Evolutionary conservation across 1,140 invertebrate genomes (phyloP).

Genomic region (Aphis craccivora): DNA sequence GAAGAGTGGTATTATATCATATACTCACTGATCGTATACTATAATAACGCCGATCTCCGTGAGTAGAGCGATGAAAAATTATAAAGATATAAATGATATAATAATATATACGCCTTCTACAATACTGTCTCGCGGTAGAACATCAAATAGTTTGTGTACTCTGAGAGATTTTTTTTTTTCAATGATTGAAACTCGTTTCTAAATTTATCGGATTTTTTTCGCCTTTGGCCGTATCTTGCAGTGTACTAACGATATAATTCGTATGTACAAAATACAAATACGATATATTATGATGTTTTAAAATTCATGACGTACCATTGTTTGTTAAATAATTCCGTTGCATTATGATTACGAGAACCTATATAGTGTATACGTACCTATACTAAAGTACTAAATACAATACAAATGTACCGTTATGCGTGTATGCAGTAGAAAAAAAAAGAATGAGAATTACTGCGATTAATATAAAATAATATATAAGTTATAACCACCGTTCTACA

Average conservation of each 20-base stretch:
- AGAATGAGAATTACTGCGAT: background rate
- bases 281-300: background rate
- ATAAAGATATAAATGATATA: background rate
- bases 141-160: background rate
- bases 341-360: background rate
- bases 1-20: background rate
- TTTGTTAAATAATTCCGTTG: background rate
- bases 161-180: background rate
- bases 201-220: background rate
- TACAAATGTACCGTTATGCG: conserved; percentile 14
- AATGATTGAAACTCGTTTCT: background rate
- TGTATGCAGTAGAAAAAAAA: background rate
- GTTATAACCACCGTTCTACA: background rate
- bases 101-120: background rate
- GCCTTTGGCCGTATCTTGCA: background rate
- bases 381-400: background rate
- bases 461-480: conserved; percentile 5
- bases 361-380: background rate
- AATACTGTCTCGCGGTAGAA: background rate
- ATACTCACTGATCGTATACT: background rate
- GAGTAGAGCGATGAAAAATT: background rate
- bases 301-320: conserved; percentile 16
- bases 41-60: background rate
- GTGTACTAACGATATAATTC: conserved; percentile 4
- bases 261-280: background rate